Percentiles rank a stretch among this genome's conserved stretches.
Evolutionary conservation across 1,140 invertebrate genomes (phyloP).

Genomic region (Contarinia nasturtii): DNA sequence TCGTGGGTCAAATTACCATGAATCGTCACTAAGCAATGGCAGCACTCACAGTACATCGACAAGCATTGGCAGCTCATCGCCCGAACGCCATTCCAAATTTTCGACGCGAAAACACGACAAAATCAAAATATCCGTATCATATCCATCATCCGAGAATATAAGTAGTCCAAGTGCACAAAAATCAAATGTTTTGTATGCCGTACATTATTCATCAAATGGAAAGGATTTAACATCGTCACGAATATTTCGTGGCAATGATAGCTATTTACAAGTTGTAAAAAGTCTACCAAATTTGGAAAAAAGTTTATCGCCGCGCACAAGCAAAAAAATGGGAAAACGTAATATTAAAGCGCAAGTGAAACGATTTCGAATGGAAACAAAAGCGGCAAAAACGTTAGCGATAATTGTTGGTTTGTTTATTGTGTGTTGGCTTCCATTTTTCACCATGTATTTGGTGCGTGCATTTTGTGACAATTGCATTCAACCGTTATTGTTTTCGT

Average conservation of each 20-base stretch:
- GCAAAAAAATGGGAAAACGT: constrained; percentile 21
- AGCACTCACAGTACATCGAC: constrained; percentile 28
- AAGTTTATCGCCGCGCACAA: constrained; percentile 18
- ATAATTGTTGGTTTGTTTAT: constrained; percentile 90
- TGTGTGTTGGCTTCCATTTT: constrained; percentile 87
- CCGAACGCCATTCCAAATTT: constrained; percentile 24
- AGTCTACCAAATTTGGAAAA: constrained; percentile 23
- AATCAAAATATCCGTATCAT: constrained; percentile 65
- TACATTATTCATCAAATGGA: constrained; percentile 36
- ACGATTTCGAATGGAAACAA: constrained; percentile 76
- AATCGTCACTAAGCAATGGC: constrained; percentile 30
- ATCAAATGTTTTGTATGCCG: constrained; percentile 26
- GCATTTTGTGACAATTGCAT: constrained; percentile 69
- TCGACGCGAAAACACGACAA: constrained; percentile 42
- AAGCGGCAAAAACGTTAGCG: constrained; percentile 83
- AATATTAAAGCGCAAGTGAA: constrained; percentile 65
- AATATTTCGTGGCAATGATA: constrained; percentile 14
- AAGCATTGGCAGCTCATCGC: constrained; percentile 1
- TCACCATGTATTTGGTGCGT: constrained; percentile 75
- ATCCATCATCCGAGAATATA: constrained; percentile 58
- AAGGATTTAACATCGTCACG: constrained; percentile 21
- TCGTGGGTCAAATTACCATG: constrained; percentile 32
- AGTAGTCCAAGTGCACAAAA: constrained; percentile 21
- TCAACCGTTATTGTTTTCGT: constrained; percentile 61
- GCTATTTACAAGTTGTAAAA: constrained; percentile 23